Percentiles rank a stretch among this genome's conserved stretches.
phyloP scores from a whole-genome alignment of 2,797 vertebrate genomes.

The Pantherophis alleghaniensis region DNA sequence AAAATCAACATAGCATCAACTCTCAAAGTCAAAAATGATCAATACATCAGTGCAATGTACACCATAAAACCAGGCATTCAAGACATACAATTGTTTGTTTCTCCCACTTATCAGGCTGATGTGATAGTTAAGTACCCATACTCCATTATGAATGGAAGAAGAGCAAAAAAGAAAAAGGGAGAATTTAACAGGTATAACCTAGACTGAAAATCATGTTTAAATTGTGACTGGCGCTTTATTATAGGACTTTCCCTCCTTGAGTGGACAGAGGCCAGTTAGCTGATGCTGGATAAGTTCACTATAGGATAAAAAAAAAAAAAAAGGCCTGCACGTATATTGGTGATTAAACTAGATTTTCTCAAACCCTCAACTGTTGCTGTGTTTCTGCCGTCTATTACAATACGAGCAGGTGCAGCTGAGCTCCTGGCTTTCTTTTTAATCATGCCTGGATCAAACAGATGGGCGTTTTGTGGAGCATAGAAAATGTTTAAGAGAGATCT shows the following conservation, averaged over 20 bases:
- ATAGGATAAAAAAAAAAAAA: neutral
- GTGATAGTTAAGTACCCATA: too few relatives aligned
- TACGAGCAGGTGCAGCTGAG: constrained; percentile 13
- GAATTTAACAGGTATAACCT: neutral
- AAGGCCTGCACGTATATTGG: neutral
- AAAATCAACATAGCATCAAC: neutral
- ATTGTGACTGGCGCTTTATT: neutral
- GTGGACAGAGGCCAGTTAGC: neutral
- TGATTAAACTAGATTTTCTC: constrained; percentile 2
- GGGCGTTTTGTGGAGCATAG: constrained; percentile 5
- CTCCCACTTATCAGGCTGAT: neutral
- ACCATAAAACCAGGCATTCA: neutral
- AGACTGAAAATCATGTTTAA: constrained; percentile 2
- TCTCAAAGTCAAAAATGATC: neutral
- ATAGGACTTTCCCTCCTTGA: neutral
- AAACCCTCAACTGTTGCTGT: neutral
- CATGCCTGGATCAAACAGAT: constrained; percentile 35
- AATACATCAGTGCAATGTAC: neutral
- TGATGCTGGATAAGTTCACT: constrained; percentile 3
- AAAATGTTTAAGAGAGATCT: neutral
- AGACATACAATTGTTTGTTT: neutral
- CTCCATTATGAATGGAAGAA: neutral
- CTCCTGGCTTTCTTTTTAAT: constrained; percentile 31
- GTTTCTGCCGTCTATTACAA: constrained; percentile 6
- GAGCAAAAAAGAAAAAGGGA: neutral